A percentile compares a stretch with the other conserved stretches of the same genome.
Conservation (phyloP, 2,888 invertebrate genomes). For the Camponotus fellah region DNA sequence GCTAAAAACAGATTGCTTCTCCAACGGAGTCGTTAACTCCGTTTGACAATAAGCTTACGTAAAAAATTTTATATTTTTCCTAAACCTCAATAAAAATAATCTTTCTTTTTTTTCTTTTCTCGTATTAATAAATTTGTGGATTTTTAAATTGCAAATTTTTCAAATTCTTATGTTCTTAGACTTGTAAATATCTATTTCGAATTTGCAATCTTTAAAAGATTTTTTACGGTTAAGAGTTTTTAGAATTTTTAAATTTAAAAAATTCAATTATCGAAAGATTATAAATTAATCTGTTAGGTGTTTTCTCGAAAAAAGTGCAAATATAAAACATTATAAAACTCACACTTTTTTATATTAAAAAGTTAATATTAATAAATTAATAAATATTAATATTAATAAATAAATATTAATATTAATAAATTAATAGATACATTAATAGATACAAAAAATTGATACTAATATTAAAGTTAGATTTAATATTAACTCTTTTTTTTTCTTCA, state of each 20-base stretch:
- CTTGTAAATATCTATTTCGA: background rate
- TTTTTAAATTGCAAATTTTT: background rate
- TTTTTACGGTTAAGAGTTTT: background rate
- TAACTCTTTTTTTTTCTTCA: background rate
- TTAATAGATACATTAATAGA: too few relatives aligned
- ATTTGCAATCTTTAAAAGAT: background rate
- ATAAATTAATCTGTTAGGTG: background rate
- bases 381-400: too few relatives aligned
- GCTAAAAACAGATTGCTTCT: conserved; percentile 32
- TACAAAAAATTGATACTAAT: background rate
- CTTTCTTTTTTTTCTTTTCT: background rate
- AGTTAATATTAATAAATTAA: too few relatives aligned
- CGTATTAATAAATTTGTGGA: background rate
- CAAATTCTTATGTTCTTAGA: background rate
- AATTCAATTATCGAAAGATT: background rate
- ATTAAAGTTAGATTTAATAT: background rate
- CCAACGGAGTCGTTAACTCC: conserved; percentile 9
- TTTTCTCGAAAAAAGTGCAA: background rate
- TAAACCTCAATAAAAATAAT: conserved; percentile 20
- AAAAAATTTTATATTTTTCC: conserved; percentile 19
- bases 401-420: too few relatives aligned
- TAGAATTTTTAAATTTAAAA: background rate
- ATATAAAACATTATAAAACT: background rate
- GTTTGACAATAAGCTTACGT: background rate
- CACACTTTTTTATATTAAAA: background rate